A percentile compares a stretch with the other conserved stretches of the same genome.
phyloP scores from a whole-genome alignment of 2,797 vertebrate genomes.

The Chloroceryle inda region DNA sequence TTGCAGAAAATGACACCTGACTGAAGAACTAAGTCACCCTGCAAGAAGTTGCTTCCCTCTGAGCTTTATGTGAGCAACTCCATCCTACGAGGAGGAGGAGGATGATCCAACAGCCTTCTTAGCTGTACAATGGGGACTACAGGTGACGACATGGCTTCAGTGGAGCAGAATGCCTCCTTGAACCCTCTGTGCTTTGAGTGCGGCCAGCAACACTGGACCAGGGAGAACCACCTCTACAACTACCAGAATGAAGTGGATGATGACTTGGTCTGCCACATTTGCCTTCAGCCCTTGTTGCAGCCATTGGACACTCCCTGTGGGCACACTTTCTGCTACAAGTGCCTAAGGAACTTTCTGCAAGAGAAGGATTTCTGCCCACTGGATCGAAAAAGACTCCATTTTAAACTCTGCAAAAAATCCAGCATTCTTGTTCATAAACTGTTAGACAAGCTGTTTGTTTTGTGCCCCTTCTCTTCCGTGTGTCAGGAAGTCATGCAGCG shows the following conservation, averaged over 20 bases:
- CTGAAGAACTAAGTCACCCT: not conserved
- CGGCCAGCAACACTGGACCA: slow-evolving; percentile 94
- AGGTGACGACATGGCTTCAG: slow-evolving; percentile 86
- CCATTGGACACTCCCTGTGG: slow-evolving; percentile 97
- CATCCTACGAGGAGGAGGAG: not conserved
- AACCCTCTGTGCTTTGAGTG: slow-evolving; percentile 94
- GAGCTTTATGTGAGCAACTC: not conserved
- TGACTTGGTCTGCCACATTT: slow-evolving; percentile 98
- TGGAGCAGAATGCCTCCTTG: slow-evolving; percentile 86
- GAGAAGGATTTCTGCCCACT: slow-evolving; percentile 97
- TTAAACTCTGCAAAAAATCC: slow-evolving; percentile 94
- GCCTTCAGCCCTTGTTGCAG: slow-evolving; percentile 97
- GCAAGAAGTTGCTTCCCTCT: not conserved
- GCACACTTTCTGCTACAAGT: slow-evolving; percentile 97
- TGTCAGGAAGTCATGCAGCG: slow-evolving; percentile 95
- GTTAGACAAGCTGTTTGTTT: slow-evolving; percentile 93
- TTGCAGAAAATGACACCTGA: slow-evolving; percentile 58
- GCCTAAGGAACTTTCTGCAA: slow-evolving; percentile 96
- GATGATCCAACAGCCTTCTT: not conserved
- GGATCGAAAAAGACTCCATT: slow-evolving; percentile 93
- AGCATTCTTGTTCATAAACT: slow-evolving; percentile 99
- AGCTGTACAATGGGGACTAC: slow-evolving; percentile 88
- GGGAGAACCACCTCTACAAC: slow-evolving; percentile 97
- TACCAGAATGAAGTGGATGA: slow-evolving; percentile 97
- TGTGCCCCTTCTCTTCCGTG: slow-evolving; percentile 88